A percentile compares a stretch with the other conserved stretches of the same genome.
Conservation (phyloP, 2,113 vertebrate genomes). For the Nyctibius bracteatus region DNA sequence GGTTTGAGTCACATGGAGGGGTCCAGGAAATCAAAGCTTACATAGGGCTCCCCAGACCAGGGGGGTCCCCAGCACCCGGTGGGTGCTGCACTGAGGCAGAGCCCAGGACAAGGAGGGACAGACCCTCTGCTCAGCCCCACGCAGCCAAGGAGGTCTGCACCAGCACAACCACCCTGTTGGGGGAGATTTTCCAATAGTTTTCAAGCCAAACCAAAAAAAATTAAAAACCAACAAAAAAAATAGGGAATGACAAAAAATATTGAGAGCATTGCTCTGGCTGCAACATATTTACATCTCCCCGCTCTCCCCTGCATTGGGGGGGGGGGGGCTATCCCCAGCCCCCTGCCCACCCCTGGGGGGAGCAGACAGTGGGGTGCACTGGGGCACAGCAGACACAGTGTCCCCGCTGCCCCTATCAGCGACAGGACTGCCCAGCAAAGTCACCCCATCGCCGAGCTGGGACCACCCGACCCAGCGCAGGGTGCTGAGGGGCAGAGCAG, state of each 20-base stretch:
- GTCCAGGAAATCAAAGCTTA: not conserved
- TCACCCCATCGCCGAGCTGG: rapidly evolving
- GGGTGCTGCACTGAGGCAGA: not conserved
- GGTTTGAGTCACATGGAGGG: rapidly evolving
- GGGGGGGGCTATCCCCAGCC: not conserved
- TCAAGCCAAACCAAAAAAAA: not conserved
- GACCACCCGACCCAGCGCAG: not conserved
- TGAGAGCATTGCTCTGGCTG: not conserved
- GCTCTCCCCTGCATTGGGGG: rapidly evolving
- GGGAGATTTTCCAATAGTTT: not conserved
- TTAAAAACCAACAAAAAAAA: not conserved
- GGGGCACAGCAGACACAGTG: not conserved
- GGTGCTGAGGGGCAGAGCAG: rapidly evolving
- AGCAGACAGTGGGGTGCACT: not conserved
- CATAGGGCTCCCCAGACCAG: not conserved
- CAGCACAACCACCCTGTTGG: not conserved
- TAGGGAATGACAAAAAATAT: not conserved
- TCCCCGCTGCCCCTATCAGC: not conserved
- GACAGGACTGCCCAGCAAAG: not conserved
- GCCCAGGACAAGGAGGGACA: not conserved
- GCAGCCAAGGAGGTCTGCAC: not conserved
- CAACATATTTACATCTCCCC: not conserved
- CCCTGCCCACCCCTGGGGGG: not conserved
- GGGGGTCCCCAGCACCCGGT: not conserved
- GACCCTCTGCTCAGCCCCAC: not conserved